Conservation (phyloP, 2,797 vertebrate genomes). For the Glyptemys insculpta region DNA sequence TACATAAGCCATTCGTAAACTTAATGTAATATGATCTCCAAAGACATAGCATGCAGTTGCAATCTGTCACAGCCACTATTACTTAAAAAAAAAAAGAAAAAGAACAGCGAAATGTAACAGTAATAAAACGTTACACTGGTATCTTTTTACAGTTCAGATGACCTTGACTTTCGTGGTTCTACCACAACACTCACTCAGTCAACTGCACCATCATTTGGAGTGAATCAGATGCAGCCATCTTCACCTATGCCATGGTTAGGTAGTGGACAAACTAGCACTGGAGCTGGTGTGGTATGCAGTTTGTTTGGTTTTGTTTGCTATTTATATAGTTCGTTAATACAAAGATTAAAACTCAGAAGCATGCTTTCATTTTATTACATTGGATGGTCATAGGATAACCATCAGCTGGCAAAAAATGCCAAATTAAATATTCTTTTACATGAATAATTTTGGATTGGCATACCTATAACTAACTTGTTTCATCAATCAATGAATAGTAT, state of each 20-base stretch:
- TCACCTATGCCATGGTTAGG: constrained; percentile 97
- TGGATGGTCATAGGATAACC: not conserved
- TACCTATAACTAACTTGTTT: not conserved
- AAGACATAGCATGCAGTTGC: not conserved
- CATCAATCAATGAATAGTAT: not conserved
- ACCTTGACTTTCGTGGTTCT: constrained; percentile 93
- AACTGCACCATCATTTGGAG: constrained; percentile 84
- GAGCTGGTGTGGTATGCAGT: constrained; percentile 93
- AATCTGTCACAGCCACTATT: not conserved
- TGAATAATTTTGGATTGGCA: not conserved
- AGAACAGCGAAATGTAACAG: not conserved
- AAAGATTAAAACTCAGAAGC: not conserved
- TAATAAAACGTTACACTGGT: not conserved
- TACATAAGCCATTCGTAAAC: not conserved
- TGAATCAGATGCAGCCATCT: constrained; percentile 88
- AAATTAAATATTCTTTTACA: not conserved
- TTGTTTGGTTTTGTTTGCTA: not conserved
- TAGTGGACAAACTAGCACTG: constrained; percentile 96
- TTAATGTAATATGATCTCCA: not conserved
- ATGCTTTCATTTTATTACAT: not conserved
- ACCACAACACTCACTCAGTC: constrained; percentile 93
- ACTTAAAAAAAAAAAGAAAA: not conserved
- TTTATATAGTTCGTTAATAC: not conserved
- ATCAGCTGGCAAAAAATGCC: not conserved
- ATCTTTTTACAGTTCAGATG: constrained; percentile 89